phyloP scores from a whole-genome alignment of 2,888 invertebrate genomes.

The Netelia inedita region DNA sequence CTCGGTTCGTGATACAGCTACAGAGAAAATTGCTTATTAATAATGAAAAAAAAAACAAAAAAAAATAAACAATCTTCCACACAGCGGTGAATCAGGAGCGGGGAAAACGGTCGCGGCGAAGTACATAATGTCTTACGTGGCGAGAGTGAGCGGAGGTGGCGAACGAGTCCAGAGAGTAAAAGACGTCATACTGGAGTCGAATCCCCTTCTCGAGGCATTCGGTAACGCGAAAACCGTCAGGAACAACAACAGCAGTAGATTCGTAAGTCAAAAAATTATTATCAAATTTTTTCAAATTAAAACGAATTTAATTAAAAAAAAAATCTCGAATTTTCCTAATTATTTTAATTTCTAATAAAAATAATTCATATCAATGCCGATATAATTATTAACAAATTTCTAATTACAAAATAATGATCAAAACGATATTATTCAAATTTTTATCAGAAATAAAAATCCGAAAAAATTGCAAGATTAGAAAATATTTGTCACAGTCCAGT shows the following conservation, averaged over 20 bases:
- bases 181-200: conserved; percentile 89
- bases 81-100: conserved; percentile 89
- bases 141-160: conserved; percentile 89
- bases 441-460: too few relatives aligned
- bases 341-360: too few relatives aligned
- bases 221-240: conserved; percentile 89
- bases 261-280: conserved; percentile 85
- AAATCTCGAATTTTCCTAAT: neutral
- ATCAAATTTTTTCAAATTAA: neutral
- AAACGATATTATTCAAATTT: neutral
- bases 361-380: too few relatives aligned
- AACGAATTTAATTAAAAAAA: neutral
- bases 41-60: conserved; percentile 1
- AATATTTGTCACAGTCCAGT: too few relatives aligned
- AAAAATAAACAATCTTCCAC: conserved; percentile 26
- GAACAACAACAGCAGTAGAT: conserved; percentile 89
- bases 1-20: neutral
- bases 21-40: neutral
- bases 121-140: conserved; percentile 89
- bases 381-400: neutral
- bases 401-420: neutral
- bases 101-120: conserved; percentile 90
- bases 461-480: too few relatives aligned
- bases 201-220: conserved; percentile 89
- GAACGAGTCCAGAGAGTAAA: conserved; percentile 88